Evolutionary conservation across 1,140 invertebrate genomes (phyloP).

Genomic region (roundworm (Caenorhabditis elegans)): WBcel235 BX284604.4:1117501-1118000

Average conservation of each 20-base stretch:
- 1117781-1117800: no score
- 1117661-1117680: background rate
- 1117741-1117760: no score
- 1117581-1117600: constrained; percentile 23
- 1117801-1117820: no score
- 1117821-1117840: background rate
- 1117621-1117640: constrained; percentile 33
- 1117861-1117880: background rate
- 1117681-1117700: constrained; percentile 15
- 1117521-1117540: no score
- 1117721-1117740: no score
- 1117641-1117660: constrained; percentile 19
- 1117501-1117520: background rate
- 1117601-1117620: constrained; percentile 37
- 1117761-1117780: no score
- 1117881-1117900: background rate
- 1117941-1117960: constrained; percentile 8
- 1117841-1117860: background rate
- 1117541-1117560: background rate
- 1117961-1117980: background rate
- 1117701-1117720: no score
- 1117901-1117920: background rate
- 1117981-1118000: background rate
- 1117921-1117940: constrained; percentile 20
- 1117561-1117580: background rate